Evolutionary conservation across 2,888 invertebrate species (phyloP).

Genomic region (Mythimna impura): DNA sequence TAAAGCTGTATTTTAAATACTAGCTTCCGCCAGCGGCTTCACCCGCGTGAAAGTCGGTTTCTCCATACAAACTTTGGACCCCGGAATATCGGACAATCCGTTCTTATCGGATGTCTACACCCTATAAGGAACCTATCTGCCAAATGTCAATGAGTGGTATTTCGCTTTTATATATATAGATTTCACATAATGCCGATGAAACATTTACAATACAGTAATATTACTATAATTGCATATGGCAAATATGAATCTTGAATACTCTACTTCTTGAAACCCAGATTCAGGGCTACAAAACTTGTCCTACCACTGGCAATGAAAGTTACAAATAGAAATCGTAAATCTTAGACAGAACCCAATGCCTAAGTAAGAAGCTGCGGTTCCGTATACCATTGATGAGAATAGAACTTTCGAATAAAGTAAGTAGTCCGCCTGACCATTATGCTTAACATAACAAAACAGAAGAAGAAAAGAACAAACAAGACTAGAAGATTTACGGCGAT

Average conservation of each 20-base stretch:
- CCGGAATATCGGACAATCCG: too few species aligned
- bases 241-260: conserved; percentile 14
- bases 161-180: too few species aligned
- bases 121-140: too few species aligned
- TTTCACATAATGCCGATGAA: neutral
- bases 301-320: conserved; percentile 52
- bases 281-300: conserved; percentile 47
- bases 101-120: too few species aligned
- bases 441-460: too few species aligned
- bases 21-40: too few species aligned
- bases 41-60: too few species aligned
- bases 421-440: neutral
- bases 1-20: conserved; percentile 1
- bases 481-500: neutral
- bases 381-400: conserved; percentile 12
- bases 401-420: conserved; percentile 16
- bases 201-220: neutral
- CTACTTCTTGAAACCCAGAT: conserved; percentile 35
- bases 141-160: too few species aligned
- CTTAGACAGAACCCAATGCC: conserved; percentile 27
- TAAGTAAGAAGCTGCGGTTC: conserved; percentile 12
- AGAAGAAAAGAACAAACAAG: neutral
- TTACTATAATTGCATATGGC: neutral
- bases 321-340: conserved; percentile 53
- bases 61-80: too few species aligned